Evolutionary conservation across 2,797 vertebrate species (phyloP).

Genomic region (Enteromius unitaeniatus): DNA sequence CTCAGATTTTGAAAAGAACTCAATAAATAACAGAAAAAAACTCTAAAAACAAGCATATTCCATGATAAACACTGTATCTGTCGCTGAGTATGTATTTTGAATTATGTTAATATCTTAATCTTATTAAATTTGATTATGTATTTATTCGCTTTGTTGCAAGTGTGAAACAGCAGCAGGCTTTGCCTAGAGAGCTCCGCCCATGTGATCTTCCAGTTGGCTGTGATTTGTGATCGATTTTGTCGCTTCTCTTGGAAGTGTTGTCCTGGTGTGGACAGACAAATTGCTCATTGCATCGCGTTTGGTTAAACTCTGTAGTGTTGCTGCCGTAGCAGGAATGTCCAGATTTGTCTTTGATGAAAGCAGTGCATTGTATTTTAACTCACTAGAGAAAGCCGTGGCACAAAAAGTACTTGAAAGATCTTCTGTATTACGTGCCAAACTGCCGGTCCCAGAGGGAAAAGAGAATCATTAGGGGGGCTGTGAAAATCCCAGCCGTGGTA

Average conservation of each 20-base stretch:
- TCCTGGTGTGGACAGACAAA: background rate
- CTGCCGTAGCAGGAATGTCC: background rate
- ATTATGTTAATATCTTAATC: background rate
- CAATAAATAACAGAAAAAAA: background rate
- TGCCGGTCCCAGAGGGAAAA: slow-evolving; percentile 28
- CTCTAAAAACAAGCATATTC: background rate
- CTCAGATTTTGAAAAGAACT: background rate
- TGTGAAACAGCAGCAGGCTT: background rate
- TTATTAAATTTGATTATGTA: too few relatives aligned
- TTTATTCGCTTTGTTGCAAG: background rate
- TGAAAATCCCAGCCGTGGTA: slow-evolving; percentile 40
- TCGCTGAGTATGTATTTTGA: background rate
- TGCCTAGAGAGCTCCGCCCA: background rate
- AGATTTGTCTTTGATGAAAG: slow-evolving; percentile 32
- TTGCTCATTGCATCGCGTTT: background rate
- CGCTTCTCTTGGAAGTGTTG: background rate
- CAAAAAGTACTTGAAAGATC: slow-evolving; percentile 27
- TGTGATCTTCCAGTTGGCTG: background rate
- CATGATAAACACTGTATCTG: background rate
- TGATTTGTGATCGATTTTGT: background rate
- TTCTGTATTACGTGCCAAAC: slow-evolving; percentile 31
- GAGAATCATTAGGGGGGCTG: slow-evolving; percentile 48
- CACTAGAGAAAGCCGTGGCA: background rate
- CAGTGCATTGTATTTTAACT: slow-evolving; percentile 18
- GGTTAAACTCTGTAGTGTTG: background rate